Evolutionary conservation across 2,797 vertebrate species (phyloP), one percentile per base, ranked within the genome.

Genomic region (Mionectes olivaceus): DNA sequence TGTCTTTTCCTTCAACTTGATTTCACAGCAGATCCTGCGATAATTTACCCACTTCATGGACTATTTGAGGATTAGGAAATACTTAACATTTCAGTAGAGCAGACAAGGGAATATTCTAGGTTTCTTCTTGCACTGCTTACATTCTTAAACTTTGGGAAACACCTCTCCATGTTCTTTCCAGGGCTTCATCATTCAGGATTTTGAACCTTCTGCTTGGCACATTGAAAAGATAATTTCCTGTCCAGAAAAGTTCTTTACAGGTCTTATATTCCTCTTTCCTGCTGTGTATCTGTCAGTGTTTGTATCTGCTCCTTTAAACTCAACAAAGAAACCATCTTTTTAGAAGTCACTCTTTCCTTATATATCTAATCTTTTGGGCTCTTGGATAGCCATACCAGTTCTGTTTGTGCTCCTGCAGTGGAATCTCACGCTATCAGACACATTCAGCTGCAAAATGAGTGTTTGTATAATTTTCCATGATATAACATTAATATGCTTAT

Each of bases 1-100:
- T 78, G 79, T 76, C 75, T 82, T 87, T 81, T 83, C 39, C 77
- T 91, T 64, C 7, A 55, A 67, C 80, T 96, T 86, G 90, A 87
- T 96, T 90, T 94, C 56, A 65, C 71, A 86, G 69, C 68, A 81
- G 68, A 78, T 90, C n/a, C 57, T 71, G 30, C 74, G 75, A 39
- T 91, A 83, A 84, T 47, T 52, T 15, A 8, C 43, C 43, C 73
- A 28, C 68, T 87, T 78, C 46, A 27, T 52, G 80, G 80, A 14
- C 71, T 67, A 39, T 24, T 59, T 79, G 74, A 18, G 11, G 75
- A n/a, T 53, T 90, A 68, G 95, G 80, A 90, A 89, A 85, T 35
- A n/a, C 13, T 53, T 13, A 52, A 30, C 43, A 5, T 44, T 75
- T 56, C 33, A 32, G 39, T 2, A 73, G 50, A 80, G 87, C 63